Conservation (phyloP, 2,888 invertebrate genomes). For the Epirrita christyi region DNA sequence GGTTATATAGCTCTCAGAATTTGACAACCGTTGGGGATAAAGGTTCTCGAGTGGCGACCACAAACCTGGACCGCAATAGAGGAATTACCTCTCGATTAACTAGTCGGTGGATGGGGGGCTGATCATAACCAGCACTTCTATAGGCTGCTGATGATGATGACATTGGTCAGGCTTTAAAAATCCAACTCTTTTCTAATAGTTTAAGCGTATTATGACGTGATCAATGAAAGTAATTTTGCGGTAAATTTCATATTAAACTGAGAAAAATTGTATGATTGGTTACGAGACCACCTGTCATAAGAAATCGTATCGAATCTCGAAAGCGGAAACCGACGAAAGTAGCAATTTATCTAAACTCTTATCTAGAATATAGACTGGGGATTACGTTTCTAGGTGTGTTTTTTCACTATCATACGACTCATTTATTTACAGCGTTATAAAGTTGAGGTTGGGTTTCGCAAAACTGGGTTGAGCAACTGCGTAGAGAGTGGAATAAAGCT, state of each 20-base stretch:
- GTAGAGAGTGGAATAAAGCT: background rate
- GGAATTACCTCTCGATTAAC: no score
- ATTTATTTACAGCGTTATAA: constrained; percentile 13
- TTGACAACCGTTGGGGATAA: no score
- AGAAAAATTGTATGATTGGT: constrained; percentile 24
- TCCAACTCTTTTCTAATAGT: no score
- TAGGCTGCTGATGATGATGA: no score
- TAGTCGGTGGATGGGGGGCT: no score
- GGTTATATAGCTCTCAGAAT: no score
- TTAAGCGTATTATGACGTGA: background rate
- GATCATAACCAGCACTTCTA: no score
- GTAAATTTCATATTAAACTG: constrained; percentile 6
- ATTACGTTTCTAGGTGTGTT: constrained; percentile 26
- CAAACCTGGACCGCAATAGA: no score
- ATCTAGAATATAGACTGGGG: constrained; percentile 30
- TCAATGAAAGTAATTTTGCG: constrained; percentile 6
- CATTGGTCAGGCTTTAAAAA: no score
- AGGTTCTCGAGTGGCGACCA: no score
- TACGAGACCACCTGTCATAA: constrained; percentile 24
- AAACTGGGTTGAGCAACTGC: constrained; percentile 6
- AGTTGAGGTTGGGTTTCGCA: constrained; percentile 1
- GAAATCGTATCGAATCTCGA: constrained; percentile 34
- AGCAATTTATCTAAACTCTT: constrained; percentile 26
- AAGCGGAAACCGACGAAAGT: constrained; percentile 32
- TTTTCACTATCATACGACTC: constrained; percentile 15